Evolutionary conservation across 2,888 invertebrate genomes (phyloP).

Genomic region (Cerceris ruficornis): DNA sequence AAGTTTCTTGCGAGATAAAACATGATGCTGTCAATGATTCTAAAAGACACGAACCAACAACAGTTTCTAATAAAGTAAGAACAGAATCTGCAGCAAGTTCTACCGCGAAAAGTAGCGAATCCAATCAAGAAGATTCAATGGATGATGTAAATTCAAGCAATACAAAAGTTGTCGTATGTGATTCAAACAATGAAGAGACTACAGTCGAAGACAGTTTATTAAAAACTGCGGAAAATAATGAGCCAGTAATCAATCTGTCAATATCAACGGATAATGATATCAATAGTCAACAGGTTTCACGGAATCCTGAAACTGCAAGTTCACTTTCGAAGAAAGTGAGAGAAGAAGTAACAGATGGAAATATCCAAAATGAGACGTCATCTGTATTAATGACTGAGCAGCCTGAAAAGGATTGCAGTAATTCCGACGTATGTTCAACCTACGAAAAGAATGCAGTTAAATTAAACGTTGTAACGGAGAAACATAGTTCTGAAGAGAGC

Average conservation of each 20-base stretch:
- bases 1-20: not conserved
- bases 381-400: too few relatives aligned
- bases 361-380: not conserved
- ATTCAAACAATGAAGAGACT: not conserved
- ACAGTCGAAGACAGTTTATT: not conserved
- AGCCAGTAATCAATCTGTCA: not conserved
- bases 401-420: too few relatives aligned
- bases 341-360: not conserved
- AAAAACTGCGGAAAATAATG: not conserved
- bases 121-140: not conserved
- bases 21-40: not conserved
- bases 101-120: not conserved
- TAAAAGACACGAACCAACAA: not conserved
- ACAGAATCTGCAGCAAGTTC: not conserved
- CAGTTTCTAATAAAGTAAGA: not conserved
- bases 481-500: not conserved
- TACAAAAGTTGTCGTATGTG: too few relatives aligned
- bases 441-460: constrained; percentile 1
- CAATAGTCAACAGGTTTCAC: not conserved
- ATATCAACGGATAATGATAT: not conserved
- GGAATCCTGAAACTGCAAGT: not conserved
- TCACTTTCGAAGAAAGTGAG: not conserved
- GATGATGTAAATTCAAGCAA: not conserved
- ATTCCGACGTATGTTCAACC: not conserved
- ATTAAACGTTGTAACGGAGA: not conserved